These are phyloP conservation scores for Ciconia stormi DNA, from an alignment of 2,113 vertebrate species.

Conservation along the genomic window DNA sequence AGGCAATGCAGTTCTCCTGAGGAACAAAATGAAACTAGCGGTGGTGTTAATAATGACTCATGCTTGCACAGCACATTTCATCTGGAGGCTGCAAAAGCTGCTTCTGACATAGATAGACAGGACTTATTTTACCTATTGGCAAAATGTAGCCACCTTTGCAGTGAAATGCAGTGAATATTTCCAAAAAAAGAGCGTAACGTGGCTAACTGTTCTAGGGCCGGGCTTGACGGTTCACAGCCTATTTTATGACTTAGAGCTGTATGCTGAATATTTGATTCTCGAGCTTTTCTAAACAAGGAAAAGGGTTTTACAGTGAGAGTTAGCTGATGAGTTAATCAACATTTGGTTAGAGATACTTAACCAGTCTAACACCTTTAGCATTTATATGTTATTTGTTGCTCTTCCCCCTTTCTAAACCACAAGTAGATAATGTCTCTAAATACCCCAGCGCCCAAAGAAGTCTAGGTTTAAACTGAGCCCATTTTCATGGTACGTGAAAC, in stretches of 20 bases:
- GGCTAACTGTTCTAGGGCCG: background rate
- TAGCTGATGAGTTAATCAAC: background rate
- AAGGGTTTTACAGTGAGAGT: background rate
- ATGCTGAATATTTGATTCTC: background rate
- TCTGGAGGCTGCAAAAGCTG: conserved; percentile 34
- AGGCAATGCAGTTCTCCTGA: conserved; percentile 14
- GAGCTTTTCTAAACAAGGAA: background rate
- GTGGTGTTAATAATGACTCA: conserved; percentile 55
- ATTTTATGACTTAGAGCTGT: background rate
- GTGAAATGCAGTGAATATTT: background rate
- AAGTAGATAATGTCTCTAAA: background rate
- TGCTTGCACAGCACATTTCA: conserved; percentile 50
- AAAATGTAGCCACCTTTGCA: background rate
- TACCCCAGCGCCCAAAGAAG: background rate
- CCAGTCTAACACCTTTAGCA: background rate
- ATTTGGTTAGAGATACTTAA: background rate
- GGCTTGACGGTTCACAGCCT: background rate
- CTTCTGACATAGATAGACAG: background rate
- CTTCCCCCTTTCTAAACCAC: background rate
- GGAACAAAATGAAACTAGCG: conserved; percentile 38
- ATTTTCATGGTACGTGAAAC: background rate
- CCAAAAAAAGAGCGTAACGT: background rate
- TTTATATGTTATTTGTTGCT: background rate
- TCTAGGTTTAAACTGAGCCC: background rate
- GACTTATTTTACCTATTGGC: background rate